Percentiles rank a stretch among this genome's conserved stretches.
These are phyloP conservation scores for Aythya baeri DNA, from an alignment of 2,113 vertebrate species.

Conservation along the genomic window DNA sequence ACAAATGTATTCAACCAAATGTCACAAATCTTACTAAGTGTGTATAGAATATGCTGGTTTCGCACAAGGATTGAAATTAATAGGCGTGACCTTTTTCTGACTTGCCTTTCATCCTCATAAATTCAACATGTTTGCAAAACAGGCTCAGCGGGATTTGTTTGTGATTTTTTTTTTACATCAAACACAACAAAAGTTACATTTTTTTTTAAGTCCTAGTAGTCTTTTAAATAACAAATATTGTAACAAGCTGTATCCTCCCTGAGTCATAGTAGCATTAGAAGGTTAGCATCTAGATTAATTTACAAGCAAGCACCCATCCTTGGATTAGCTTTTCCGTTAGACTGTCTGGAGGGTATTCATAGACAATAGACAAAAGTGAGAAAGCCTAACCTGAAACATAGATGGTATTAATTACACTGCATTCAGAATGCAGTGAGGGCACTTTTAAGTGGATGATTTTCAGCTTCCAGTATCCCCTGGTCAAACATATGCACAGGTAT, in stretches of 20 bases:
- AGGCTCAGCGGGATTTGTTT: constrained; percentile 16
- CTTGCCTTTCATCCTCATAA: constrained; percentile 55
- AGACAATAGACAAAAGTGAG: neutral
- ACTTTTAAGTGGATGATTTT: neutral
- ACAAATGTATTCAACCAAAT: constrained; percentile 61
- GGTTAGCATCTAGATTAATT: constrained; percentile 12
- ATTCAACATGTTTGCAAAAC: constrained; percentile 56
- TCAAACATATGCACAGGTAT: neutral
- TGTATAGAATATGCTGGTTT: constrained; percentile 40
- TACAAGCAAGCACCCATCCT: neutral
- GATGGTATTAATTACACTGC: neutral
- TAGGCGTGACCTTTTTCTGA: constrained; percentile 69
- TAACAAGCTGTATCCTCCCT: neutral
- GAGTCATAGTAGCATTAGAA: neutral
- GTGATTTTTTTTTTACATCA: constrained; percentile 9
- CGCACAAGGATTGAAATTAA: constrained; percentile 73
- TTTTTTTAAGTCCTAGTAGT: constrained; percentile 10
- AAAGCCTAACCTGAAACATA: neutral
- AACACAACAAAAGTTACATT: constrained; percentile 24
- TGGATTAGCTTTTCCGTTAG: neutral
- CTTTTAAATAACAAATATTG: constrained; percentile 63
- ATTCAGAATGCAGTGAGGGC: neutral
- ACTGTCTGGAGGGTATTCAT: neutral
- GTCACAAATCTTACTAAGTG: constrained; percentile 19
- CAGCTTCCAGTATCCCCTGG: neutral